These are phyloP conservation scores for Vulpes vulpes DNA, from an alignment of 2,113 vertebrate species.

Conservation along the genomic window DNA sequence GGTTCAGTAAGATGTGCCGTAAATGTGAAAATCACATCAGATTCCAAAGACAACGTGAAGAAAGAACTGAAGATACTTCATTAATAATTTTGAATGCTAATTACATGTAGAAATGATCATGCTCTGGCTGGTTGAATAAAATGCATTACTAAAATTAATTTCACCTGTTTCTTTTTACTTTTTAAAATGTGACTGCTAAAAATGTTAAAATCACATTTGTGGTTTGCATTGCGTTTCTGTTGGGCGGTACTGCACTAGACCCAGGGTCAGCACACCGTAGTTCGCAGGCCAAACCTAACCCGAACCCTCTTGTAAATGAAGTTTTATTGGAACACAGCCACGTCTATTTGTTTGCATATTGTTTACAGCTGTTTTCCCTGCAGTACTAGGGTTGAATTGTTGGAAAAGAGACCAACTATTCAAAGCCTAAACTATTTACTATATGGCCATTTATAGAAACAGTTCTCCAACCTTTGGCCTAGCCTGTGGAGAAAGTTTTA, in stretches of 20 bases:
- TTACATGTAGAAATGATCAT: background rate
- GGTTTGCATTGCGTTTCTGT: background rate
- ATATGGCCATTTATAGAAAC: background rate
- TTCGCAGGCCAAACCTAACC: background rate
- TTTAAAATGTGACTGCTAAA: background rate
- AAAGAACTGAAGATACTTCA: background rate
- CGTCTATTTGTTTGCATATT: background rate
- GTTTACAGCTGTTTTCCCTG: background rate
- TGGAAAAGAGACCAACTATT: background rate
- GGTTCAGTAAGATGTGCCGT: background rate
- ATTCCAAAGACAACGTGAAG: background rate
- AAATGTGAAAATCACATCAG: background rate
- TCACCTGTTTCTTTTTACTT: background rate
- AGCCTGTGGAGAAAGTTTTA: background rate
- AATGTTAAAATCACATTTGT: background rate
- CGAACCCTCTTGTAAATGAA: background rate
- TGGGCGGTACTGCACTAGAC: background rate
- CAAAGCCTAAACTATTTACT: background rate
- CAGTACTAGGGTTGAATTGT: background rate
- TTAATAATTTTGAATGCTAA: background rate
- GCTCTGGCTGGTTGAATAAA: slow-evolving; percentile 9
- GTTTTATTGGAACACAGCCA: slow-evolving; percentile 3
- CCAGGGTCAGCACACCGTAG: background rate
- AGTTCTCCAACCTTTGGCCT: background rate
- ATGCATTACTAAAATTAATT: background rate